phyloP scores from a whole-genome alignment of 2,888 invertebrate genomes.

The Chirona hameri region DNA sequence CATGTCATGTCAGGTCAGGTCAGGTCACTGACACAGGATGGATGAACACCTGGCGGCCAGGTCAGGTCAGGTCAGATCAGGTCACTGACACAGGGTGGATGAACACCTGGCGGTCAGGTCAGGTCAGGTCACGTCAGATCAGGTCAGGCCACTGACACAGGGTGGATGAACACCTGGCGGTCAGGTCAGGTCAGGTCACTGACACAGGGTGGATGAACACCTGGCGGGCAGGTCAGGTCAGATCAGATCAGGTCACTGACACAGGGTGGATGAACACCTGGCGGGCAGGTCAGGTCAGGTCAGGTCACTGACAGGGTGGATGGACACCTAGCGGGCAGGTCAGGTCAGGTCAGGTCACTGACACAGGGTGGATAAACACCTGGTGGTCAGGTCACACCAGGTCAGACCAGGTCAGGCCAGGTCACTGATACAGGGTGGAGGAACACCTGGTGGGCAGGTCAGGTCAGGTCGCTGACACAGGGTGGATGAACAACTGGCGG shows the following conservation, averaged over 20 bases:
- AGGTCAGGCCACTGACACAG: too few relatives aligned
- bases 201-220: conserved; percentile 75
- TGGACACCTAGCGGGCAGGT: not conserved
- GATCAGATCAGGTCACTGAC: too few relatives aligned
- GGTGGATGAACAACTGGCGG: not conserved
- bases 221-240: too few relatives aligned
- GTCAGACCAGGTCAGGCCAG: not conserved
- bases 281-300: too few relatives aligned
- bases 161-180: not conserved
- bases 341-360: conserved; percentile 54
- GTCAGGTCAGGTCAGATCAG: not conserved
- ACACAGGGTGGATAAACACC: conserved; percentile 72
- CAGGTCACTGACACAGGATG: conserved; percentile 71
- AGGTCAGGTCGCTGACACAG: not conserved
- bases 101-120: too few relatives aligned
- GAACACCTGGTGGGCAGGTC: too few relatives aligned
- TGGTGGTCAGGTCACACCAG: conserved; percentile 41
- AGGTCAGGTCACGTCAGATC: not conserved
- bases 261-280: too few relatives aligned
- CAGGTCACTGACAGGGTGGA: not conserved
- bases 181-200: too few relatives aligned
- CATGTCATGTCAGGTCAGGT: too few relatives aligned
- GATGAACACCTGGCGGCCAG: conserved; percentile 53
- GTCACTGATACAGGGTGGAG: not conserved
- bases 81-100: not conserved